Evolutionary conservation across 2,888 invertebrate genomes (phyloP).

Genomic region (Neoitamus cyanurus): DNA sequence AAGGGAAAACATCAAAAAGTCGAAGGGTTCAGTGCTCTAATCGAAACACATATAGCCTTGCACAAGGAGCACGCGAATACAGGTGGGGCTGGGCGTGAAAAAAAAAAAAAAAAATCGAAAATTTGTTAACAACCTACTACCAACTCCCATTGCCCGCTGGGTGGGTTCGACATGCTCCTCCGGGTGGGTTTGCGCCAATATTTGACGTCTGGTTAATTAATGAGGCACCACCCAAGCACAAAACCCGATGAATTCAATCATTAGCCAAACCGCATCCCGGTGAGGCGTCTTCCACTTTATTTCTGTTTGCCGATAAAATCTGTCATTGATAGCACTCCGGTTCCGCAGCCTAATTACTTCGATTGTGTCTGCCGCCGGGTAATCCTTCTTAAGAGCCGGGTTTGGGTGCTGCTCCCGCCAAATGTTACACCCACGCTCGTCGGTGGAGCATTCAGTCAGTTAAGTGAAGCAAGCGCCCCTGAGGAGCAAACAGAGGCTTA

Average conservation of each 20-base stretch:
- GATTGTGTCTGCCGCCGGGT: slow-evolving; percentile 4
- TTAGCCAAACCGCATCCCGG: background rate
- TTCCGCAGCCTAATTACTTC: slow-evolving; percentile 14
- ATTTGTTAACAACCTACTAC: background rate
- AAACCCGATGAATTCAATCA: slow-evolving; percentile 23
- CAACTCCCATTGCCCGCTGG: background rate
- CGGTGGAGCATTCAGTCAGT: background rate
- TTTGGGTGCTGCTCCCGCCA: background rate
- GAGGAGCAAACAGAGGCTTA: background rate
- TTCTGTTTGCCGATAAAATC: slow-evolving; percentile 15
- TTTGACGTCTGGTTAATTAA: slow-evolving; percentile 25
- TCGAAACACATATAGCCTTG: background rate
- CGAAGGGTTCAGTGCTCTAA: background rate
- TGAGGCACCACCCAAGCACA: background rate
- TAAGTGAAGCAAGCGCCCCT: background rate
- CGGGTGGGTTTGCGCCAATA: background rate
- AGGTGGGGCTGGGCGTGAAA: background rate
- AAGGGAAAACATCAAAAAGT: background rate
- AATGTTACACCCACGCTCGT: background rate
- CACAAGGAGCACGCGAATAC: background rate
- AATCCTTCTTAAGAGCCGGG: background rate
- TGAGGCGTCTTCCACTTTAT: background rate
- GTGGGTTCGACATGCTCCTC: background rate
- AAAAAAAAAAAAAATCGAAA: slow-evolving; percentile 2
- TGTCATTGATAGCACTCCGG: slow-evolving; percentile 13